Base-by-base conservation (phyloP, 2,797 vertebrate species). In the Cheirogaleus major region DNA sequence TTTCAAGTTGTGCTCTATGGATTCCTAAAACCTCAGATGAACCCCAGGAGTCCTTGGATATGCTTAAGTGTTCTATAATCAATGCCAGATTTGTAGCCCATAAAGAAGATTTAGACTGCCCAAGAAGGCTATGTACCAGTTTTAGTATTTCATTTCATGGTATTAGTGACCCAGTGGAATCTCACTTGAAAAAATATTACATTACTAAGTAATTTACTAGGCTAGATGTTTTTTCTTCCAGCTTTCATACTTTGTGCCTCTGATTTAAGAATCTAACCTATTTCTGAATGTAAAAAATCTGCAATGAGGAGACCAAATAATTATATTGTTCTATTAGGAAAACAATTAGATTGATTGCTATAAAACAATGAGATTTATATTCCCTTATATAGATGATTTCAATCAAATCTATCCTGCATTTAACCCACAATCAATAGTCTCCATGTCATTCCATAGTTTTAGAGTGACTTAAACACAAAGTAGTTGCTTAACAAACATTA, bases 71-170 rank as follows among this genome's bases (percentile, higher is more conserved):
- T 75, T 70, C 23, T 41, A 65, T 0, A 61, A 43, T 45, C 57
- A 80, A 52, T 38, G 50, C 23, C 18, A 70, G 17, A 32, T 43
- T 79, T 93, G 84, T 61, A 45, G 25, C 2, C 57, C n/a, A 82
- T 35, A 70, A 79, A 48, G 70, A 86, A 73, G 63, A 76, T n/a
- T 69, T 27, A 93, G 75, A 48, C 25, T 72, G 48, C 30, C 38
- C 7, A 30, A 83, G 63, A 55, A 91, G 32, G 30, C 43, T 79
- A 17, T 3, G 18, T n/a, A 50, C 7, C n/a, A 78, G 32, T 92
- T 87, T 89, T 65, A 89, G 87, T 50, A 89, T 27, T 88, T 45
- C 48, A 73, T 79, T 86, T 93, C n/a, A 87, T 75, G 32, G 4
- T 50, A 59, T 76, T 67, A 83, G n/a, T 61, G 32, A 69, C 83